Percentiles rank a stretch among this genome's conserved stretches.
Evolutionary conservation across 2,113 vertebrate genomes (phyloP).

Genomic region (Solea senegalensis): DNA sequence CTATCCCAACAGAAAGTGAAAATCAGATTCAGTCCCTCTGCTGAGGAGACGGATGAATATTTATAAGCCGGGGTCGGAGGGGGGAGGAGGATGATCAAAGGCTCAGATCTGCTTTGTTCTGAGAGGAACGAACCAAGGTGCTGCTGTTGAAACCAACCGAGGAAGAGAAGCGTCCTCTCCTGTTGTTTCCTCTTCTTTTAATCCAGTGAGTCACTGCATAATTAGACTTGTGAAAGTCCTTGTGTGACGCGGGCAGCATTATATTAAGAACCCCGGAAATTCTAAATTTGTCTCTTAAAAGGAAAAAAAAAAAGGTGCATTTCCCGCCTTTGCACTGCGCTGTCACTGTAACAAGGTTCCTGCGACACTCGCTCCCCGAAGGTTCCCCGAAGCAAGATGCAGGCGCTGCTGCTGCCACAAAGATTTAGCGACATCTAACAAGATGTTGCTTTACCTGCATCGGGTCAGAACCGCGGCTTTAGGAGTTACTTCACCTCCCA

Average conservation of each 20-base stretch:
- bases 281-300: background rate
- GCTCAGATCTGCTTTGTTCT: conserved; percentile 64
- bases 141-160: background rate
- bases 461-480: too few species aligned
- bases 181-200: background rate
- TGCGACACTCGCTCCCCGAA: background rate
- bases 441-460: background rate
- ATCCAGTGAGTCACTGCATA: background rate
- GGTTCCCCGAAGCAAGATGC: conserved; percentile 4
- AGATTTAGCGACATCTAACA: background rate
- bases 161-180: background rate
- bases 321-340: background rate
- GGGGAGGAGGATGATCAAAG: conserved; percentile 68
- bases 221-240: conserved; percentile 3
- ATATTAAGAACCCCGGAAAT: background rate
- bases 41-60: conserved; percentile 65
- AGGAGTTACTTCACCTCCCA: too few species aligned
- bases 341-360: background rate
- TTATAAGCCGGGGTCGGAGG: conserved; percentile 60
- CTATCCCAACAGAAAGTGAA: conserved; percentile 40
- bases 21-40: conserved; percentile 58
- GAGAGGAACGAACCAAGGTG: conserved; percentile 2
- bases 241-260: background rate
- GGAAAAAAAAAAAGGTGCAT: background rate
- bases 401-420: background rate